phyloP scores from a whole-genome alignment of 2,797 vertebrate species.

The Sarcophilus harrisii region DNA sequence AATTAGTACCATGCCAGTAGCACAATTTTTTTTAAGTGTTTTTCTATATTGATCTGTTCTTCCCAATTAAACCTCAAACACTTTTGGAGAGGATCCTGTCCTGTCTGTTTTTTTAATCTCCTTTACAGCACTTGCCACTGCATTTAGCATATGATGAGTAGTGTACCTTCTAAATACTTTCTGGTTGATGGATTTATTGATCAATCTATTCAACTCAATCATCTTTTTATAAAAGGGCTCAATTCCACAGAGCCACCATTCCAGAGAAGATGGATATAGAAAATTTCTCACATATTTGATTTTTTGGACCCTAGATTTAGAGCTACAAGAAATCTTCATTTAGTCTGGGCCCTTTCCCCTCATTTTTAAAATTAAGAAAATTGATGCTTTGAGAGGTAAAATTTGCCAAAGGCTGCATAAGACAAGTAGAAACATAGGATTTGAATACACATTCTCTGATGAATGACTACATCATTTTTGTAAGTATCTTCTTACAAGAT shows the following conservation, averaged over 20 bases:
- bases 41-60: background rate
- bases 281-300: background rate
- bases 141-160: background rate
- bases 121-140: background rate
- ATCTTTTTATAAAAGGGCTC: background rate
- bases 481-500: background rate
- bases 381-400: background rate
- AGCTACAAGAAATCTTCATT: background rate
- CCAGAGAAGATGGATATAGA: background rate
- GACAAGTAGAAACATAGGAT: background rate
- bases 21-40: background rate
- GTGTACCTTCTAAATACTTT: background rate
- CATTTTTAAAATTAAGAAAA: background rate
- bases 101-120: background rate
- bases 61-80: background rate
- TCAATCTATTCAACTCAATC: background rate
- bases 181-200: background rate
- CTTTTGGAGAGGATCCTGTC: background rate
- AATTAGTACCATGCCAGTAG: background rate
- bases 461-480: background rate
- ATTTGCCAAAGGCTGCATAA: background rate
- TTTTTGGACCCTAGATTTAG: background rate
- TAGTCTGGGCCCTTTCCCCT: background rate
- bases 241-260: background rate
- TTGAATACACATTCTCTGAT: background rate